Evolutionary conservation across 2,113 vertebrate species (phyloP), one percentile per base, ranked within the genome.

Genomic region (Lophura nycthemera): DNA sequence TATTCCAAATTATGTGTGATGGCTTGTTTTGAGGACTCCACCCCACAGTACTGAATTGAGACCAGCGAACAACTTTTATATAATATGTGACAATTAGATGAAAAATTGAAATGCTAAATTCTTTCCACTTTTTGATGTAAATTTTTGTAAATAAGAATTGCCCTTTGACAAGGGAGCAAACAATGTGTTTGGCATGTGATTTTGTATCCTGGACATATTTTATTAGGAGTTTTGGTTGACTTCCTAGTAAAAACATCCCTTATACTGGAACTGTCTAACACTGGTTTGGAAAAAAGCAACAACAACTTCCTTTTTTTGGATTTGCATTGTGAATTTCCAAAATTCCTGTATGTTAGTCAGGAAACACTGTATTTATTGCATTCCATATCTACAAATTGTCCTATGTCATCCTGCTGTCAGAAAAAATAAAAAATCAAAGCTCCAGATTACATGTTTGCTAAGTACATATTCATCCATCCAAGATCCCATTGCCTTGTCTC

Each of bases 1-100:
- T 94, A 86, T 89, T 96, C 66, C 89, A 96, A 72, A 91, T 92
- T 89, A 94, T 94, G 63, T 95, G 95, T 92, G 92, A 93, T 92
- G 77, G 92, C 94, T 96, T 96, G 90, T 93, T 96, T 88, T 88
- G 81, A 94, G 95, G 36, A 69, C 57, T 96, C 89, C 91, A 84
- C 86, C 86, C 89, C 89, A 82, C 80, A 66, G n/a, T 54, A 21
- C 89, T 89, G 83, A 96, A 90, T 8, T 94, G 74, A 34, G 70
- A 89, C 88, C 76, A 11, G 5, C 91, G 95, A 95, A 96, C 92
- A 90, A 63, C 25, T 48, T 86, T 78, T 94, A 61, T 88, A 27
- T 90, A 93, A 75, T 60, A 66, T 50, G 47, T 90, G 70, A 86
- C 80, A 85, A 87, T 74, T 78, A 90, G 86, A 72, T 93, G 83